Evolutionary conservation across 2,888 invertebrate genomes (phyloP), one percentile per base, ranked within the genome.

Genomic region (Fabriciana adippe): DNA sequence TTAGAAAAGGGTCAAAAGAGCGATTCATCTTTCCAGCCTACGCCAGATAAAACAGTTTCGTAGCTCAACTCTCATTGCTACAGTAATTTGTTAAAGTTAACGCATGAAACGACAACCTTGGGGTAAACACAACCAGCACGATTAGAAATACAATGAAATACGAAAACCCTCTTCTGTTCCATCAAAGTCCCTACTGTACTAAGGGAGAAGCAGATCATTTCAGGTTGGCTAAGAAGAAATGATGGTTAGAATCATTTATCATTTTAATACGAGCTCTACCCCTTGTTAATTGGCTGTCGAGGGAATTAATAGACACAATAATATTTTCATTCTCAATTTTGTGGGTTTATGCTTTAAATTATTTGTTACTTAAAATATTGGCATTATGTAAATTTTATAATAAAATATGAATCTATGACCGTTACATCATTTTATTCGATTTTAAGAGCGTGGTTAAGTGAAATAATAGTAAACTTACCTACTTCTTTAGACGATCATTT

Each of bases 11-110:
- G 87, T 85, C 84, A 82, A 82, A 84, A 79, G 76, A 81, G 81
- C 87, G 76, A 90, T 89, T 81, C 83, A 89, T 90, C 90, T 89
- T 84, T 81, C 81, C 80, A 73, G 76, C 76, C 78, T 80, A 76
- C 74, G 74, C 75, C 76, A 79, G 79, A 78, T 79, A 77, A 79
- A 82, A 84, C 81, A 83, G 82, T 83, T 86, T 84, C 83, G 84
- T 73, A 74, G 72, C 76, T 88, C 85, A 79, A 80, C 78, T 80
- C 84, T 85, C 86, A 87, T 88, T 85, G 84, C 80, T 77, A 80
- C 75, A 78, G 88, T 85, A 88, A 91, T 91, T 90, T 90, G 90
- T 91, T 88, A 88, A 88, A 89, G 88, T 90, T 89, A 90, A 86
- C 89, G 85, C 86, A 85, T 80, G 83, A 79, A 77, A 75, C 81